Base-by-base conservation (phyloP, 1,140 invertebrate genomes). In the Steinernema feltiae region DNA sequence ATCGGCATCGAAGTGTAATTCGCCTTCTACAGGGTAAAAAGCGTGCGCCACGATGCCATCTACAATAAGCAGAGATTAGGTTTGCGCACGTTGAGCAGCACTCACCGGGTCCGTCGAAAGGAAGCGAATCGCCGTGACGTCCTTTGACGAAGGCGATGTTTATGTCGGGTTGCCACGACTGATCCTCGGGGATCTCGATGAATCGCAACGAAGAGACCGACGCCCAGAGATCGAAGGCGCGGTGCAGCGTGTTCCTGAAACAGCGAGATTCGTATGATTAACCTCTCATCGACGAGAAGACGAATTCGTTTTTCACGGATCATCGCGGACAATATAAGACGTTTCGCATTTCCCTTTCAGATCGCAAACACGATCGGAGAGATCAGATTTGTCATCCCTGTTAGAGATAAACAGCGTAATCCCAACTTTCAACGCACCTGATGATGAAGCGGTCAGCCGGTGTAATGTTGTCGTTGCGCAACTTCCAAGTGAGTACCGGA, bases 1-100 rank as follows among this genome's bases (percentile, higher is more conserved):
- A 70, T 86, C 83, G 0, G 85, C 84, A 71, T 85, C 84, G 70
- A 86, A 85, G 72, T 85, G 84, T 1, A 86, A 71, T 21, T 79
- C 75, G 21, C 84, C 84, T 24, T 86, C 79, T 18, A 77, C 75
- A 1, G 84, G 84, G 35, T 85, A 86, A 73, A 85, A 85, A 2
- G 85, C 83, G 70, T 85, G 84, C 2, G 85, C 84, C 17, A 85
- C 74, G 29, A 82, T 76, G 48, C 83, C 83, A n/a, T 84, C 84
- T 83, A n/a, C n/a, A n/a, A n/a, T n/a, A 48, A 63, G 21, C 71
- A 53, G 53, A 29, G 63, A 74, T 63, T 29, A 7, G 46, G n/a
- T 71, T 29, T 32, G 30, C 1, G 35, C n/a, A 29, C 32, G 32
- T 27, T 48, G 0, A 30, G 32, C 21, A 30, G 2, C 24, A 29